phyloP scores from a whole-genome alignment of 1,140 invertebrate species.

The Lethrus apterus region DNA sequence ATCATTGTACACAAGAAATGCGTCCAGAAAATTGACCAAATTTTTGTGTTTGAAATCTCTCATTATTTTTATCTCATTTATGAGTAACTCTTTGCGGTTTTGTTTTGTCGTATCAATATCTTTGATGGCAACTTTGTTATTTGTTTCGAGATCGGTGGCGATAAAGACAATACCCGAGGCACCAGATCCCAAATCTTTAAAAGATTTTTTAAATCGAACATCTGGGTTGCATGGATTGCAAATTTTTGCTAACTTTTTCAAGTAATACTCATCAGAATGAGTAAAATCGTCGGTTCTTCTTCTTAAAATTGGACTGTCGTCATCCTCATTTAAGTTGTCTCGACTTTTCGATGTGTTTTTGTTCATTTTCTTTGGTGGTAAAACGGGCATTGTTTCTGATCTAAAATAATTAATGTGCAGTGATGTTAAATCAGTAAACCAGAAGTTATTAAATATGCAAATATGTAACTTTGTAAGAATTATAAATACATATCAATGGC shows the following conservation, averaged over 20 bases:
- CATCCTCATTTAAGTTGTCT: slow-evolving; percentile 28
- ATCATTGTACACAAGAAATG: slow-evolving; percentile 78
- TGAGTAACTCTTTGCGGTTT: slow-evolving; percentile 88
- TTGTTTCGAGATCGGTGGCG: slow-evolving; percentile 70
- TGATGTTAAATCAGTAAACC: too few relatives aligned
- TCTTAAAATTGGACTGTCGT: slow-evolving; percentile 42
- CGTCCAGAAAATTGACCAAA: slow-evolving; percentile 94
- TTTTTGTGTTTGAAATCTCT: slow-evolving; percentile 93
- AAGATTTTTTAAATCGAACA: slow-evolving; percentile 65
- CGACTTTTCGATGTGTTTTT: slow-evolving; percentile 30
- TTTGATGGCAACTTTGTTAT: slow-evolving; percentile 85
- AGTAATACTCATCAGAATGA: slow-evolving; percentile 69
- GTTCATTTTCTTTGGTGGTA: slow-evolving; percentile 24
- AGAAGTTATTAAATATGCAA: too few relatives aligned
- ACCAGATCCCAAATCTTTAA: slow-evolving; percentile 83
- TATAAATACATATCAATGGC: too few relatives aligned
- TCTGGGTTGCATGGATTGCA: slow-evolving; percentile 71
- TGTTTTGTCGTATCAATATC: slow-evolving; percentile 93
- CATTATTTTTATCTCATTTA: slow-evolving; percentile 91
- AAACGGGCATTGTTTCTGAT: slow-evolving; percentile 20
- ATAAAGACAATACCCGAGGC: slow-evolving; percentile 90
- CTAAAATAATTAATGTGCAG: too few relatives aligned
- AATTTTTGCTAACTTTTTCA: slow-evolving; percentile 73
- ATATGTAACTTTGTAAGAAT: too few relatives aligned
- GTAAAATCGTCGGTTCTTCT: slow-evolving; percentile 39